These are phyloP conservation scores for Temnothorax nylanderi DNA, from an alignment of 1,140 invertebrate genomes.

Conservation along the genomic window DNA sequence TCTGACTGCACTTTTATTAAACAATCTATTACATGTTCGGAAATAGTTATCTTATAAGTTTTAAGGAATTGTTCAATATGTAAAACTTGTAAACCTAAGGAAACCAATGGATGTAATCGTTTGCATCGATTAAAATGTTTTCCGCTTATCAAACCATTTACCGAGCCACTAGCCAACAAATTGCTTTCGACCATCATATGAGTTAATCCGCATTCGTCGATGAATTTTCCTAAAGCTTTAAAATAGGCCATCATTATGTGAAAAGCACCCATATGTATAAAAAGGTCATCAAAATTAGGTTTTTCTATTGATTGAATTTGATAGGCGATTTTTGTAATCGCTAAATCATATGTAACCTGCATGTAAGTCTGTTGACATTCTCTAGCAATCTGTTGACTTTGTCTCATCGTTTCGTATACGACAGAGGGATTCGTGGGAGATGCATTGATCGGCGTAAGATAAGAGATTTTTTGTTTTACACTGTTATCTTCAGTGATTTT, in stretches of 20 bases:
- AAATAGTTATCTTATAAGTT: slow-evolving; percentile 6
- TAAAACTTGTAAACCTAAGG: slow-evolving; percentile 68
- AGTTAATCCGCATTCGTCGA: slow-evolving; percentile 77
- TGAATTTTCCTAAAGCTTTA: slow-evolving; percentile 78
- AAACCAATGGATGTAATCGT: slow-evolving; percentile 75
- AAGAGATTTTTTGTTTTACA: slow-evolving; percentile 54
- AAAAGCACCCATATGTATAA: slow-evolving; percentile 80
- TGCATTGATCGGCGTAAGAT: slow-evolving; percentile 68
- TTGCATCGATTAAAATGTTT: slow-evolving; percentile 81
- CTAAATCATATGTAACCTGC: slow-evolving; percentile 64
- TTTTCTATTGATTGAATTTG: slow-evolving; percentile 65
- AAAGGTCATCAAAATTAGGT: slow-evolving; percentile 76
- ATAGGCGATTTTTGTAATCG: slow-evolving; percentile 25
- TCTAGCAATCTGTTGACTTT: slow-evolving; percentile 39
- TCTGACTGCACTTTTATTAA: slow-evolving; percentile 8
- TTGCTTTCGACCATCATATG: slow-evolving; percentile 77
- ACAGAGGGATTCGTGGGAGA: slow-evolving; percentile 62
- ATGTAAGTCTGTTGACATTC: slow-evolving; percentile 74
- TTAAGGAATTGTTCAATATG: slow-evolving; percentile 13
- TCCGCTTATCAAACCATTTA: slow-evolving; percentile 74
- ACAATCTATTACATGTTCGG: neutral
- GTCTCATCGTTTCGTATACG: slow-evolving; percentile 65
- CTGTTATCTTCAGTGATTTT: slow-evolving; percentile 33
- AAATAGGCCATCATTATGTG: slow-evolving; percentile 81
- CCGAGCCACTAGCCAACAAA: slow-evolving; percentile 75